These are phyloP conservation scores for Aricia artaxerxes DNA, from an alignment of 2,888 invertebrate species.

Conservation along the genomic window DNA sequence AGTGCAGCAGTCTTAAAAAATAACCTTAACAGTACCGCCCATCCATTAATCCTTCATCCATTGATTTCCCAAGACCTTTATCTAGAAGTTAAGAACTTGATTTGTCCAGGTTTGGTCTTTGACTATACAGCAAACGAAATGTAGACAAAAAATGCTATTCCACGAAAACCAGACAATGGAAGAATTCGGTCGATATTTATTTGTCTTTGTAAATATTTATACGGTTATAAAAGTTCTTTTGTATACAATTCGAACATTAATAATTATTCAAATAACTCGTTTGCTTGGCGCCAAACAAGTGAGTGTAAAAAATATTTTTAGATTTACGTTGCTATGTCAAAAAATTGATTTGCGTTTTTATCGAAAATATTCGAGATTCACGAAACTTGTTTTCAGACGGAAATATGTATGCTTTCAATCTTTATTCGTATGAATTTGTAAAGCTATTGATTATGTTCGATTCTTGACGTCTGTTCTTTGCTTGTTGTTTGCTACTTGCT, in stretches of 20 bases:
- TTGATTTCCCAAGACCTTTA: too few species aligned
- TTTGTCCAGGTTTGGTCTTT: neutral
- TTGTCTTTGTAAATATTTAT: constrained; percentile 9
- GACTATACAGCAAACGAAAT: neutral
- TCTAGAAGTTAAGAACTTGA: too few species aligned
- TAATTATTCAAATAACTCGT: constrained; percentile 25
- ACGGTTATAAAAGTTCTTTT: constrained; percentile 19
- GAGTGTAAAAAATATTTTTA: neutral
- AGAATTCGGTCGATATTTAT: neutral
- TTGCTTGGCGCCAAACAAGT: constrained; percentile 4
- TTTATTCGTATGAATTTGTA: neutral
- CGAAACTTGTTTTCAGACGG: neutral
- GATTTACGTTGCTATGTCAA: neutral
- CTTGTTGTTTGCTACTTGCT: neutral
- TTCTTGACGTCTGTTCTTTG: neutral
- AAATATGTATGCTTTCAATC: neutral
- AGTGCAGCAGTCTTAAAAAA: too few species aligned
- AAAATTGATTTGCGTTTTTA: constrained; percentile 6
- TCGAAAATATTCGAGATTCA: neutral
- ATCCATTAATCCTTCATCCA: too few species aligned
- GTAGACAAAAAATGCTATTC: neutral
- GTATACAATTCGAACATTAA: constrained; percentile 11
- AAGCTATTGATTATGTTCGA: neutral
- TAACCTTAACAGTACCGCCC: too few species aligned
- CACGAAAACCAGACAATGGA: neutral